Evolutionary conservation across 2,113 vertebrate genomes (phyloP), one percentile per base, ranked within the genome.

Genomic region (Halichoeres trimaculatus): DNA sequence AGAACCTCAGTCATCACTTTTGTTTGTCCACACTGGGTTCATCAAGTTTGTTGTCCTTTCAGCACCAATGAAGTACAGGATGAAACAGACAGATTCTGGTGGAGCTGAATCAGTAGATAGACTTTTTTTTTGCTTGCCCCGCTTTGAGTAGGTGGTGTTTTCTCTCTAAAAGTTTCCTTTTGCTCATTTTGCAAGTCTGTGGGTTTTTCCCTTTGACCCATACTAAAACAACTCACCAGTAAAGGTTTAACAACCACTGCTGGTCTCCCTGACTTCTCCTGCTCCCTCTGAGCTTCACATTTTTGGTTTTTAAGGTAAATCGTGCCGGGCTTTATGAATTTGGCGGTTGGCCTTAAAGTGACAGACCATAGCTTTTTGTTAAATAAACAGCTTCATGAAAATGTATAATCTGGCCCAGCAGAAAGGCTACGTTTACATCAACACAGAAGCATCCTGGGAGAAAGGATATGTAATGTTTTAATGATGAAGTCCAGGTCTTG

Each of bases 1-100:
- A 76, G 19, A 70, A 73, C 6, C 70, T 47, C 57, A 57, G 63
- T 72, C 76, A 84, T 68, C 64, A 53, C 13, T 57, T 86, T 72
- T 22, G 70, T 74, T 74, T 80, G 34, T 55, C 43, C 24, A 5
- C 50, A 43, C 48, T 36, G 43, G 38, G 4, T 35, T 16, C 35
- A 60, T 56, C 23, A n/a, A 53, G 23, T 61, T 55, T 38, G 55
- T 65, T 50, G 54, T 26, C 10, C 56, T 66, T 51, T 50, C 35
- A 52, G 24, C 17, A 41, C 51, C 53, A 23, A 26, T 22, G 34
- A 45, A 6, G 36, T 26, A 43, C 56, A 65, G n/a, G 19, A 40
- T 23, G 14, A 40, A 69, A 36, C 36, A 56, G 19, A 69, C n/a
- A 30, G 52, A 45, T 8, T 13, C 61, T 34, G 40, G 24, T 56